Base-by-base conservation (phyloP, 2,888 invertebrate species). In the Andrena dorsata region DNA sequence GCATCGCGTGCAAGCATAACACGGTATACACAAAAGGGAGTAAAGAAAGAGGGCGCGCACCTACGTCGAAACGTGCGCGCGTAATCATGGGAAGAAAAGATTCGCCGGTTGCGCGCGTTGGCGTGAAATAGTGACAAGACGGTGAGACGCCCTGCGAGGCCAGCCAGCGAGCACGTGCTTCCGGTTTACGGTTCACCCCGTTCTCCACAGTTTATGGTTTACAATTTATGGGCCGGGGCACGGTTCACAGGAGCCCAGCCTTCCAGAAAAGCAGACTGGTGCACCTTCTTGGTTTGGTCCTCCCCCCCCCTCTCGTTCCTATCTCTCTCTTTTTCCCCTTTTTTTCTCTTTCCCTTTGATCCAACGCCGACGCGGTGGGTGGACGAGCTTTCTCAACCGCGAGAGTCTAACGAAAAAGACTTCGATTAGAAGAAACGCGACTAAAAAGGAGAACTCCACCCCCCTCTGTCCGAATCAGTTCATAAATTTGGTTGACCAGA, bases 101-200 rank as follows among this genome's bases (percentile, higher is more conserved):
- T 61, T 66, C 26, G 71, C 58, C 32, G 47, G 7, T 51, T 20
- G 32, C 53, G 26, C 10, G 75, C 71, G 74, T 66, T 64, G 69
- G 70, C 72, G 72, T 60, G 66, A 32, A 76, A 73, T 56, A 61
- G 76, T 58, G 72, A 80, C 79, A 49, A 60, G 47, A 70, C 75
- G 66, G 49, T 49, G 51, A 35, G 20, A 69, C n/a, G 51, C 16
- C n/a, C 16, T 20, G 66, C 56, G 56, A 56, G 26, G 20, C 56
- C 10, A 26, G 20, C 56, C 23, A 28, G 56, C 51, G 53, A 86
- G 83, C 86, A 85, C 84, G 85, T 85, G 86, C 84, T 89, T 89
- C 88, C 88, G 86, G 86, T 90, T 90, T 84, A 83, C 74, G 72
- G 82, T 70, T 86, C 83, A 81, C 66, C 76, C 82, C 82, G 84